A percentile compares a stretch with the other conserved stretches of the same genome.
Conservation (phyloP, 2,888 invertebrate genomes). For the Synanthedon vespiformis region DNA sequence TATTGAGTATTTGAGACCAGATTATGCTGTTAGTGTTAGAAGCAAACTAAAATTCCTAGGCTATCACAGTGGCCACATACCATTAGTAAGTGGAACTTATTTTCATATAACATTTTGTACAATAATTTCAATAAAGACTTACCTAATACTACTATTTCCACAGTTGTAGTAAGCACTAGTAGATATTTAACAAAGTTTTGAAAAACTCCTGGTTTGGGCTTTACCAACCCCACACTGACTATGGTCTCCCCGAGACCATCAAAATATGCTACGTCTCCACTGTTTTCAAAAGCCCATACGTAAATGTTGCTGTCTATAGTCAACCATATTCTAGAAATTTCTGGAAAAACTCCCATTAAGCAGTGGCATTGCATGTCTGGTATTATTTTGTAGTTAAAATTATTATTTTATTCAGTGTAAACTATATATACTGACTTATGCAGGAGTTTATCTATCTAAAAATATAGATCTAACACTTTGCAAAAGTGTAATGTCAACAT, state of each 20-base stretch:
- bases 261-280: constrained; percentile 95
- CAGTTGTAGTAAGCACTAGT: constrained; percentile 92
- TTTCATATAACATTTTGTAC: not conserved
- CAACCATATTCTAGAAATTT: constrained; percentile 96
- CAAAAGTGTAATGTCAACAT: no score
- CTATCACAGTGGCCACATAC: no score
- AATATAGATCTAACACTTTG: no score
- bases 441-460: no score
- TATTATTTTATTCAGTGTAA: not conserved
- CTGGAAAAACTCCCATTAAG: constrained; percentile 97
- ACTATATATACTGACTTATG: no score
- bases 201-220: constrained; percentile 90
- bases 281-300: constrained; percentile 97
- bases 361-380: constrained; percentile 95
- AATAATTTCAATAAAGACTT: constrained; percentile 39
- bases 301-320: constrained; percentile 98
- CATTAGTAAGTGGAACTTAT: no score
- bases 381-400: not conserved
- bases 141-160: constrained; percentile 92
- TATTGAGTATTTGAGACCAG: no score
- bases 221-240: constrained; percentile 90
- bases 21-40: no score
- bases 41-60: no score
- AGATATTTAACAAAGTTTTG: constrained; percentile 91
- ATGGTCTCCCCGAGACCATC: constrained; percentile 96